Percentiles rank a stretch among this genome's conserved stretches.
phyloP scores from a whole-genome alignment of 2,888 invertebrate species.

The Nomada fucata region DNA sequence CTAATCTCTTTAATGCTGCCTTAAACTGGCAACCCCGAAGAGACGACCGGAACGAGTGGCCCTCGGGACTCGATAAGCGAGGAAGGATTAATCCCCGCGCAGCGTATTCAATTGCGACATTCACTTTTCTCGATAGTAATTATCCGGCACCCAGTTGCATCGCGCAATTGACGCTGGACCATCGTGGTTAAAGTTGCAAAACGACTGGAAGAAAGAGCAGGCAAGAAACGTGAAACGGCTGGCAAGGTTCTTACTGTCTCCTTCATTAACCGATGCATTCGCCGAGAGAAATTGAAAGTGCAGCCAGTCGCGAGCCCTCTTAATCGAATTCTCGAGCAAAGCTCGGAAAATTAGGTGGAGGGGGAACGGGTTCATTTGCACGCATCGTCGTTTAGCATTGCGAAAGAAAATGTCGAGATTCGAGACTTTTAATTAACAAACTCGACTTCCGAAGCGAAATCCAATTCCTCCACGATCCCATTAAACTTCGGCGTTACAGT shows the following conservation, averaged over 20 bases:
- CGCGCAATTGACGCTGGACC: conserved; percentile 12
- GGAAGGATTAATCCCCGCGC: conserved; percentile 27
- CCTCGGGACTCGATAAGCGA: conserved; percentile 14
- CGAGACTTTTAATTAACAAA: conserved; percentile 21
- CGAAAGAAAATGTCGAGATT: not conserved
- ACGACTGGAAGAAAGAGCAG: not conserved
- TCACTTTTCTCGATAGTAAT: conserved; percentile 31
- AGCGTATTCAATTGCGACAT: conserved; percentile 43
- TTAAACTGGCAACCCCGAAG: conserved; percentile 41
- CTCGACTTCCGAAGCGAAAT: conserved; percentile 13
- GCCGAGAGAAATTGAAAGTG: conserved; percentile 5
- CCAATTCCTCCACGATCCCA: conserved; percentile 8
- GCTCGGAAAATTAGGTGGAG: not conserved
- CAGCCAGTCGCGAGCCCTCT: not conserved
- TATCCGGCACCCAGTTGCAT: conserved; percentile 2
- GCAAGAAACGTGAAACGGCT: not conserved
- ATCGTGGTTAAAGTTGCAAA: conserved; percentile 17
- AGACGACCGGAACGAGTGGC: conserved; percentile 11
- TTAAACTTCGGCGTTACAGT: conserved; percentile 39
- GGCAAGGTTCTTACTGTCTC: not conserved
- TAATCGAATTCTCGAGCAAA: not conserved
- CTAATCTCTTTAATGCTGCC: conserved; percentile 52
- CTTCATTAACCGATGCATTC: not conserved
- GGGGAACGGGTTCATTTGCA: not conserved
- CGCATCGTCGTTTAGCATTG: not conserved